Percentiles rank a stretch among this genome's conserved stretches.
Evolutionary conservation across 2,797 vertebrate species (phyloP).

Genomic region (Lerista edwardsae): DNA sequence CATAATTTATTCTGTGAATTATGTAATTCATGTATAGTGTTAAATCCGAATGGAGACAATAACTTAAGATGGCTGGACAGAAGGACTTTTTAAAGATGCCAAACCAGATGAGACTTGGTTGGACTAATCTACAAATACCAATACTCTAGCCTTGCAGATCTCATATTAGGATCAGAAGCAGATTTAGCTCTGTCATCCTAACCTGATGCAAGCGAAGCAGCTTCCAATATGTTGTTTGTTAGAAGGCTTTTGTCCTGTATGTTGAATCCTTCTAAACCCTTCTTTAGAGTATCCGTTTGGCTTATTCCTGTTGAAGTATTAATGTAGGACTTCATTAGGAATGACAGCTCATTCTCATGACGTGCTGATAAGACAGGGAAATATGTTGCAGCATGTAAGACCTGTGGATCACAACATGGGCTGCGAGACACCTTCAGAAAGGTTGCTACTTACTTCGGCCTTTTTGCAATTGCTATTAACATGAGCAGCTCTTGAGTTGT

Average conservation of each 20-base stretch:
- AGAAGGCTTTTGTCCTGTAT: slow-evolving; percentile 26
- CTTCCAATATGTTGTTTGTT: slow-evolving; percentile 48
- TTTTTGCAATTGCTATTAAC: slow-evolving; percentile 28
- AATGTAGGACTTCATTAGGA: slow-evolving; percentile 35
- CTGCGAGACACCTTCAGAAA: slow-evolving; percentile 29
- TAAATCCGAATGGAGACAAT: slow-evolving; percentile 25
- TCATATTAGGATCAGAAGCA: slow-evolving; percentile 41
- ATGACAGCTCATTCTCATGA: slow-evolving; percentile 38
- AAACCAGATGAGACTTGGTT: slow-evolving; percentile 39
- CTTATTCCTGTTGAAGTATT: slow-evolving; percentile 40
- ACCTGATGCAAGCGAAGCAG: slow-evolving; percentile 36
- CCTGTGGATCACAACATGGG: slow-evolving; percentile 21
- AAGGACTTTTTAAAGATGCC: slow-evolving; percentile 3
- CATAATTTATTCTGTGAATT: slow-evolving; percentile 31
- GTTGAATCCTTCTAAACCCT: slow-evolving; percentile 37
- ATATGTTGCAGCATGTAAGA: slow-evolving; percentile 15
- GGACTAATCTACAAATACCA: slow-evolving; percentile 43
- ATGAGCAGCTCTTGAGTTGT: not conserved
- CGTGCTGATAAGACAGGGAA: slow-evolving; percentile 30
- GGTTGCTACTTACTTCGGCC: not conserved
- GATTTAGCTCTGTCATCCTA: slow-evolving; percentile 54
- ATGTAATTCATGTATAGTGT: slow-evolving; percentile 4
- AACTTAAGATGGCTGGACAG: not conserved
- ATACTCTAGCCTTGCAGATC: slow-evolving; percentile 26
- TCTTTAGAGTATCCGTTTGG: not conserved